A percentile compares a stretch with the other conserved stretches of the same genome.
Conservation (phyloP, 2,113 vertebrate genomes). For the Siniperca chuatsi region DNA sequence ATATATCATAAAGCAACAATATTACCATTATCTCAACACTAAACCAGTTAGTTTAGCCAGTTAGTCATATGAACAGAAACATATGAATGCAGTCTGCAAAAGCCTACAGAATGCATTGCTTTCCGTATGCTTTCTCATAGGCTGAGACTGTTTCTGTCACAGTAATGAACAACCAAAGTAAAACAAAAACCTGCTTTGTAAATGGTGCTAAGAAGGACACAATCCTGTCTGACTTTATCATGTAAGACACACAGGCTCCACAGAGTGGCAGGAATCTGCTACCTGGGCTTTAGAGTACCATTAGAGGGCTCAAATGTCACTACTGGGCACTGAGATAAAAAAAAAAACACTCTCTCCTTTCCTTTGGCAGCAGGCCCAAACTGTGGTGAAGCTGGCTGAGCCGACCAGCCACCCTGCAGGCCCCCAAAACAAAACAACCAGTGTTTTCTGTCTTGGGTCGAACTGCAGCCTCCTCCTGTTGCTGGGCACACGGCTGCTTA, state of each 20-base stretch:
- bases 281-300: slow-evolving; percentile 55
- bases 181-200: background rate
- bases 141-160: background rate
- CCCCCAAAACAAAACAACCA: slow-evolving; percentile 72
- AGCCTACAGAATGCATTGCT: background rate
- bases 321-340: slow-evolving; percentile 43
- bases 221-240: background rate
- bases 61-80: background rate
- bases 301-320: slow-evolving; percentile 65
- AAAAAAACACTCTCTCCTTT: slow-evolving; percentile 28
- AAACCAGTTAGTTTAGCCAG: background rate
- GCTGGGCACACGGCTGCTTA: slow-evolving; percentile 52
- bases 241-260: slow-evolving; percentile 23
- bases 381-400: slow-evolving; percentile 56
- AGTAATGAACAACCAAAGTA: background rate
- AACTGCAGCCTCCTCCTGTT: slow-evolving; percentile 55
- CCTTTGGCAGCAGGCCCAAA: slow-evolving; percentile 66
- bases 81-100: background rate
- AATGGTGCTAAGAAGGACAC: background rate
- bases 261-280: slow-evolving; percentile 68
- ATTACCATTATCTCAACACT: background rate
- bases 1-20: background rate
- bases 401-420: slow-evolving; percentile 38
- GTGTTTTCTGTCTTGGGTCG: slow-evolving; percentile 58
- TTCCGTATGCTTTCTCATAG: too few relatives aligned